phyloP scores from a whole-genome alignment of 2,113 vertebrate genomes.

The Rafetus swinhoei region DNA sequence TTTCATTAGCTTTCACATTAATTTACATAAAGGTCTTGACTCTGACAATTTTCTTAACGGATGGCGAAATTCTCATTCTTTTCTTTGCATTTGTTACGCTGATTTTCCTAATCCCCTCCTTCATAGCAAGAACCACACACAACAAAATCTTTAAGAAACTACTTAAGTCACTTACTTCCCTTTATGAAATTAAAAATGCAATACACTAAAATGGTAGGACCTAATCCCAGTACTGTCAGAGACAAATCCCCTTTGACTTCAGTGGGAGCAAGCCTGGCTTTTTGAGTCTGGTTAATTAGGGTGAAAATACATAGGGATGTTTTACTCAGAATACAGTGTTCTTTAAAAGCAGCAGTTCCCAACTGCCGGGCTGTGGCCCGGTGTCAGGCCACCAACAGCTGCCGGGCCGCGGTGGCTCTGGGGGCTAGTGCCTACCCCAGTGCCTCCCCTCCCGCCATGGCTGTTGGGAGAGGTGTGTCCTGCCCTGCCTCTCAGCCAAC shows the following conservation, averaged over 20 bases:
- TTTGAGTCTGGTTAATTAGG: background rate
- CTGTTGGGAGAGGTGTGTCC: no score
- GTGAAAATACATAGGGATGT: background rate
- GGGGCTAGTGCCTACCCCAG: no score
- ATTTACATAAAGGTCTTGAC: constrained; percentile 16
- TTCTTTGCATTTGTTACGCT: background rate
- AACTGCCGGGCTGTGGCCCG: no score
- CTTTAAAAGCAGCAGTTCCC: background rate
- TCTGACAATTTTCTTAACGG: constrained; percentile 2
- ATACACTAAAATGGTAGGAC: background rate
- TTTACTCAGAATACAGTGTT: background rate
- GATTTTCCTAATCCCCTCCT: background rate
- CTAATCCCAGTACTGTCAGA: background rate
- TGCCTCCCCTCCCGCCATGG: no score
- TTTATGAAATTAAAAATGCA: background rate
- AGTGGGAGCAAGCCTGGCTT: background rate
- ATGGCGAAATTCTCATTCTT: background rate
- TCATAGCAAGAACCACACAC: background rate
- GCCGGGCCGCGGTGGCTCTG: no score
- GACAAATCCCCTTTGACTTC: background rate
- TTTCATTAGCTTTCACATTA: constrained; percentile 9
- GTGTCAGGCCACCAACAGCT: no score
- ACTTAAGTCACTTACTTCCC: background rate
- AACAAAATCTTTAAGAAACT: background rate
- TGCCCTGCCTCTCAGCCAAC: no score